Base-by-base conservation (phyloP, 2,797 vertebrate genomes). In the Acanthurus tractus region DNA sequence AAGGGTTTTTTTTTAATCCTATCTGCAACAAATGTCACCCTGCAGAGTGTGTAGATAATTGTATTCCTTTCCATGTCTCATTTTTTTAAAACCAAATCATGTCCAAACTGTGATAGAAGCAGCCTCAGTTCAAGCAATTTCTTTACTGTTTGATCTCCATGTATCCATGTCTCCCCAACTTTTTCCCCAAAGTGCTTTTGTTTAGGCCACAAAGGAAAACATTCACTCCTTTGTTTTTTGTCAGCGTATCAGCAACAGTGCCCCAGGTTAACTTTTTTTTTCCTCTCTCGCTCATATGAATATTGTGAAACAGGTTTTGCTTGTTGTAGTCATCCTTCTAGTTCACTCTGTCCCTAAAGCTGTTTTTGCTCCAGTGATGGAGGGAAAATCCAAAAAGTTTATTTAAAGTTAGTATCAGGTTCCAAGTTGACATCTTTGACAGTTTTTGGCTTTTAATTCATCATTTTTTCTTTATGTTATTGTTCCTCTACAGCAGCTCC, bases 1-100 rank as follows among this genome's bases (percentile, higher is more conserved):
- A 78, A 56, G 10, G 64, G 34, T 17, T 3, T 61, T 69, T 69
- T 62, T 20, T 71, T 25, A n/a, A 23, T 25, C 40, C 12, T 49
- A 34, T 61, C 25, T 73, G 44, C 6, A 42, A 20, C 9, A 69
- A 49, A 34, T 63, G 38, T 80, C 61, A 45, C 34, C 20, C 25
- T 46, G 29, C 18, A 25, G 1, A 50, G 42, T 40, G 22, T 50
- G 18, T 20, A 52, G 46, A 61, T 45, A 5, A 63, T 54, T 64
- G 1, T 20, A 22, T 55, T 61, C 3, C 36, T 54, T 29, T 57
- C 15, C 20, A 0, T 54, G 12, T 25, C 42, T 8, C 10, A 42
- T n/a, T 44, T 63, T 63, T 54, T 44, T 40, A 8, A 70, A 70
- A 61, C 23, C 29, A 48, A 54, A 46, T 10, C 1, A 2, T 20